Evolutionary conservation across 1,140 invertebrate species (phyloP).

Genomic region (Lycorma delicatula): DNA sequence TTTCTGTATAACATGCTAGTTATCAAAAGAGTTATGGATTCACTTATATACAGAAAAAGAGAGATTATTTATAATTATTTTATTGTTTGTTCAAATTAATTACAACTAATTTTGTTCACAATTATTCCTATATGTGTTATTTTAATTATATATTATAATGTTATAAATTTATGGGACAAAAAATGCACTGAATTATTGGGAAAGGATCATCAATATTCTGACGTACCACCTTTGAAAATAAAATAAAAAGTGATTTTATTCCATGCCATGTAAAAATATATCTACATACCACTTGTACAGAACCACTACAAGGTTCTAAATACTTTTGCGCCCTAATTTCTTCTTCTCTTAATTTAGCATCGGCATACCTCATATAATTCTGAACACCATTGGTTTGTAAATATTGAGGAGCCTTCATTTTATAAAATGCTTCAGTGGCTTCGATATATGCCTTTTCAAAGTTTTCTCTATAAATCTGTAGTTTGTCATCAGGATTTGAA

Average conservation of each 20-base stretch:
- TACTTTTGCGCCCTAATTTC: constrained; percentile 88
- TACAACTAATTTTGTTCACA: no score
- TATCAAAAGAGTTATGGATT: no score
- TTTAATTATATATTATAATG: no score
- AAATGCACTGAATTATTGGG: not conserved
- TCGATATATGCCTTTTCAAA: constrained; percentile 95
- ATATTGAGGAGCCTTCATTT: constrained; percentile 83
- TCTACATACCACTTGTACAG: constrained; percentile 48
- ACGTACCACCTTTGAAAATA: not conserved
- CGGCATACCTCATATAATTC: constrained; percentile 95
- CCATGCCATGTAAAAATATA: constrained; percentile 14
- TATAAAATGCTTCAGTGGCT: constrained; percentile 89
- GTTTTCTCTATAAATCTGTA: constrained; percentile 93
- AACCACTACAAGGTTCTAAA: constrained; percentile 83
- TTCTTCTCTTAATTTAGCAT: constrained; percentile 90
- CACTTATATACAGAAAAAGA: no score
- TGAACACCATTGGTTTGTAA: constrained; percentile 87
- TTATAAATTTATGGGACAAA: not conserved
- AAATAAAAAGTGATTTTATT: constrained; percentile 2
- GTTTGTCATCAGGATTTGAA: constrained; percentile 83
- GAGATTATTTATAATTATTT: no score
- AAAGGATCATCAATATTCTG: not conserved
- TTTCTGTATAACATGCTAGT: no score
- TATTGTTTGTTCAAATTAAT: no score
- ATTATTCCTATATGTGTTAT: no score